Base-by-base conservation (phyloP, 2,888 invertebrate species). In the Crematogaster levior region DNA sequence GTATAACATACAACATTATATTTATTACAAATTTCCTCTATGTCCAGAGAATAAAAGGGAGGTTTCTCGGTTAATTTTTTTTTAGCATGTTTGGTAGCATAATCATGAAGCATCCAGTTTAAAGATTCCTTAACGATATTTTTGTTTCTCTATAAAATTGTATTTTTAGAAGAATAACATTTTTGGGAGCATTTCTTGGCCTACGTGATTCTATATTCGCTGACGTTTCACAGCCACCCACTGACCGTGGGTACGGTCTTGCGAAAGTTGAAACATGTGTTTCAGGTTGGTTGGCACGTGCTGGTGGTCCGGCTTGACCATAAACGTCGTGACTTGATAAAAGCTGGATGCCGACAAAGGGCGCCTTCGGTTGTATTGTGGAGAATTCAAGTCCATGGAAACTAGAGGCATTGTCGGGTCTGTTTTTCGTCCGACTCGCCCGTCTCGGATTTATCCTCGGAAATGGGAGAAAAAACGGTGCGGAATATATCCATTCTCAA, bases 231-330 rank as follows among this genome's bases (percentile, higher is more conserved):
- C 24, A 68, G 18, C 56, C 34, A 56, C 43, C 70, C 56, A 53
- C 24, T 15, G 40, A 21, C 51, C 37, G n/a, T 24, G 66, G 82
- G 72, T 82, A 81, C 56, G 85, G 85, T 82, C 85, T 92, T 86
- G 89, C 91, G 86, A 91, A 92, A 90, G 85, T 86, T 85, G 81
- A 84, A 91, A 90, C 91, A 91, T 88, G 89, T 91, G 91, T 90
- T 90, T 81, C 85, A 73, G 81, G 81, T 75, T 82, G 51, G 83
- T 81, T 83, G 84, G 85, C 91, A 91, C 92, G 91, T 92, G 91
- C 90, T 91, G 92, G 92, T 92, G 92, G 92, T 92, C 92, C 89
- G 83, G 63, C 60, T 73, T 83, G 77, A 73, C 87, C 83, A 85
- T 86, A 86, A 86, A 85, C 83, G 85, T 82, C 87, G 87, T 85